A percentile compares a stretch with the other conserved stretches of the same genome.
phyloP scores from a whole-genome alignment of 2,888 invertebrate genomes.

The Beris morrisii region DNA sequence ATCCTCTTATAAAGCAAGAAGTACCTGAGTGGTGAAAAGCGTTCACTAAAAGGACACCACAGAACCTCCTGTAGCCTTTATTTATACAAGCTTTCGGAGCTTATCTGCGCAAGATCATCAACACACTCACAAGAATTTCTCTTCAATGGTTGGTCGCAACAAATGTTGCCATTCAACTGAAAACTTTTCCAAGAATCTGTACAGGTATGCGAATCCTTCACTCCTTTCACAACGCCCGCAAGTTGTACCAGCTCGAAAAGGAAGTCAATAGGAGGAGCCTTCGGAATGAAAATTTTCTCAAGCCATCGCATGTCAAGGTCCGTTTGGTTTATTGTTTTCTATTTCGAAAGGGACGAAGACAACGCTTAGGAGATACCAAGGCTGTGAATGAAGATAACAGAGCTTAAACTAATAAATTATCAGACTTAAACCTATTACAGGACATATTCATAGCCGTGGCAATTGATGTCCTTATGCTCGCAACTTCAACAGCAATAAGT shows the following conservation, averaged over 20 bases:
- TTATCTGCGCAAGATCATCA: slow-evolving; percentile 33
- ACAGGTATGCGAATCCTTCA: slow-evolving; percentile 30
- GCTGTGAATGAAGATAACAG: slow-evolving; percentile 37
- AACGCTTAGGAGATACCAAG: slow-evolving; percentile 4
- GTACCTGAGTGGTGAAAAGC: slow-evolving; percentile 35
- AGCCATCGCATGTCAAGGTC: neutral
- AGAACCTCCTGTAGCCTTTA: neutral
- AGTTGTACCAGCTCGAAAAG: neutral
- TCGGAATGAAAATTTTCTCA: neutral
- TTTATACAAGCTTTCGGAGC: slow-evolving; percentile 30
- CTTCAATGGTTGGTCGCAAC: neutral
- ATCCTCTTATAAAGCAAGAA: no score
- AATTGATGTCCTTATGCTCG: no score
- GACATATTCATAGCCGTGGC: slow-evolving; percentile 19
- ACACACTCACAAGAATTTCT: slow-evolving; percentile 11
- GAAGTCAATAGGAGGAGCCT: slow-evolving; percentile 28
- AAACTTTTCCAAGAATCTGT: slow-evolving; percentile 21
- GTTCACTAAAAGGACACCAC: slow-evolving; percentile 8
- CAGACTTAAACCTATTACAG: slow-evolving; percentile 38
- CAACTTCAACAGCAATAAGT: no score
- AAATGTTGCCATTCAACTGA: slow-evolving; percentile 30
- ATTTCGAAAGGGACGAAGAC: slow-evolving; percentile 1
- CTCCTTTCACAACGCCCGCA: neutral
- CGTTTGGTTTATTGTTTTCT: neutral
- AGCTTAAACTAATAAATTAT: slow-evolving; percentile 38